phyloP scores from a whole-genome alignment of 2,888 invertebrate genomes.

The Ormyrus thymus region DNA sequence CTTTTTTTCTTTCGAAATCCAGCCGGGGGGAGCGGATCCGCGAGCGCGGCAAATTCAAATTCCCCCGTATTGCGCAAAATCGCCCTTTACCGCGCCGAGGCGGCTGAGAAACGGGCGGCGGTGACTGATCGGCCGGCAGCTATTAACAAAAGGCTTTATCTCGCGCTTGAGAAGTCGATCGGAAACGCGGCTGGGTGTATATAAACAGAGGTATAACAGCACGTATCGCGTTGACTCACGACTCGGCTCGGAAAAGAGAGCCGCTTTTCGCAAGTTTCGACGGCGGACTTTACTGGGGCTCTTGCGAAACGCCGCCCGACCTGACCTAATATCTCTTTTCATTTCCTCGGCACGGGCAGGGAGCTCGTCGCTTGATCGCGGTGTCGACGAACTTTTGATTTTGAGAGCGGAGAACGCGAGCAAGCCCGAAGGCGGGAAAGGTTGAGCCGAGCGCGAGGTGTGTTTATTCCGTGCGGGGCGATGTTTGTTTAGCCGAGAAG shows the following conservation, averaged over 20 bases:
- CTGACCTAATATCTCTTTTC: too few relatives aligned
- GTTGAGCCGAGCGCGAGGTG: too few relatives aligned
- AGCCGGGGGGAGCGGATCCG: neutral
- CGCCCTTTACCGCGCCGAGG: neutral
- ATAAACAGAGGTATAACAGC: too few relatives aligned
- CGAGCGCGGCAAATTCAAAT: conserved; percentile 41
- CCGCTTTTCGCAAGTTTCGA: conserved; percentile 22
- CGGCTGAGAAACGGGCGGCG: neutral
- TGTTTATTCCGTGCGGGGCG: too few relatives aligned
- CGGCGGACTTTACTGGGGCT: too few relatives aligned
- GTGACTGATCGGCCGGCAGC: neutral
- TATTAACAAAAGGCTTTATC: conserved; percentile 10
- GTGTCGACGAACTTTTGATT: too few relatives aligned
- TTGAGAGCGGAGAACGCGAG: too few relatives aligned
- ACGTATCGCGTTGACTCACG: neutral
- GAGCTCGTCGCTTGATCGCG: too few relatives aligned
- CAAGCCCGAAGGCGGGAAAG: too few relatives aligned
- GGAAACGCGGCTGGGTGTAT: neutral
- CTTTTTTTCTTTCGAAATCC: neutral
- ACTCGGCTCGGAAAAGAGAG: neutral
- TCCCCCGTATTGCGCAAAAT: neutral
- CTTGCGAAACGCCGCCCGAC: too few relatives aligned
- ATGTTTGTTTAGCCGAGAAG: too few relatives aligned
- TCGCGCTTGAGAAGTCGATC: conserved; percentile 25
- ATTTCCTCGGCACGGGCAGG: too few relatives aligned